phyloP scores from a whole-genome alignment of 2,113 vertebrate species.

The Speoplatyrhinus poulsoni region DNA sequence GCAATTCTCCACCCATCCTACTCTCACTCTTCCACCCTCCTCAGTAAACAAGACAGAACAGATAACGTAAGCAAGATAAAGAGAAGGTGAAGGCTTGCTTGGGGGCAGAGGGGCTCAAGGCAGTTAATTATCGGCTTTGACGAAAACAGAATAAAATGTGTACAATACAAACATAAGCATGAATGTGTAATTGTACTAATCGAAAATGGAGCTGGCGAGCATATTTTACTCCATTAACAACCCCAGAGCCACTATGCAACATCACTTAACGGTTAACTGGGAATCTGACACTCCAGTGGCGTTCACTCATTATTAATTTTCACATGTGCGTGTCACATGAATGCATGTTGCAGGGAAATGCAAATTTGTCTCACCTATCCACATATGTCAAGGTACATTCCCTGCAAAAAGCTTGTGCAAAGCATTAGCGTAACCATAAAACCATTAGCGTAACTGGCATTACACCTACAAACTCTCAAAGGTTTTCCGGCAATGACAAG shows the following conservation, averaged over 20 bases:
- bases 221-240: slow-evolving; percentile 24
- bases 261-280: slow-evolving; percentile 5
- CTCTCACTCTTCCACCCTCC: slow-evolving; percentile 30
- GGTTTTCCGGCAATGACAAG: slow-evolving; percentile 27
- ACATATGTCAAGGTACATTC: slow-evolving; percentile 58
- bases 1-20: slow-evolving; percentile 40
- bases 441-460: slow-evolving; percentile 24
- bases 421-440: slow-evolving; percentile 18
- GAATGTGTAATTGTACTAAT: slow-evolving; percentile 26
- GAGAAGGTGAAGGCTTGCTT: slow-evolving; percentile 1
- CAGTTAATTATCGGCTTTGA: slow-evolving; percentile 49
- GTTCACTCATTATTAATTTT: slow-evolving; percentile 20
- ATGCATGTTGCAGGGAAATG: slow-evolving; percentile 52
- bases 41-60: slow-evolving; percentile 47
- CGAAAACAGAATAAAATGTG: slow-evolving; percentile 16
- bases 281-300: slow-evolving; percentile 2
- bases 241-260: slow-evolving; percentile 17
- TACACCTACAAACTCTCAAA: slow-evolving; percentile 49
- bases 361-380: slow-evolving; percentile 64
- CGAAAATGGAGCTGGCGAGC: slow-evolving; percentile 9
- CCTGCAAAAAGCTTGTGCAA: slow-evolving; percentile 25
- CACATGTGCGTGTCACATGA: neutral
- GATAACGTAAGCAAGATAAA: slow-evolving; percentile 20
- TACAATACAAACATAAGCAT: slow-evolving; percentile 4
- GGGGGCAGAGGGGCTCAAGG: slow-evolving; percentile 16